Percentiles rank a stretch among this genome's conserved stretches.
Conservation (phyloP, 2,888 invertebrate species). For the Oxycera nigricornis region DNA sequence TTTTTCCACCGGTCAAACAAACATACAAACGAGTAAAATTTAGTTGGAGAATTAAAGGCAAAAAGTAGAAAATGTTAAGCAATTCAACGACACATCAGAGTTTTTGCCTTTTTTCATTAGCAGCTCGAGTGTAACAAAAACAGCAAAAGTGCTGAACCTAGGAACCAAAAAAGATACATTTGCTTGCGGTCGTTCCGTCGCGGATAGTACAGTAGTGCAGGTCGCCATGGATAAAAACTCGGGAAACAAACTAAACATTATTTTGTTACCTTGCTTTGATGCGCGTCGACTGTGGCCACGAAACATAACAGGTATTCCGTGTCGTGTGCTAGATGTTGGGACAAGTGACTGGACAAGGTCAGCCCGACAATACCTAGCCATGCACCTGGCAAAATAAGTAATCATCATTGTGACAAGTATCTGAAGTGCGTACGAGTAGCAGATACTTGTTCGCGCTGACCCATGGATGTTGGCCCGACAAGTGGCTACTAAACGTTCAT, state of each 20-base stretch:
- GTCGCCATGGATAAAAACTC: neutral
- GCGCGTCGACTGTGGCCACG: constrained; percentile 7
- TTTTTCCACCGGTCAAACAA: neutral
- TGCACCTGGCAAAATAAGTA: constrained; percentile 30
- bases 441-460: neutral
- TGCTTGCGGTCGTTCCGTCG: neutral
- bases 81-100: constrained; percentile 8
- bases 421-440: neutral
- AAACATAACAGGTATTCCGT: constrained; percentile 13
- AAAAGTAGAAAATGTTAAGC: constrained; percentile 2
- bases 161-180: neutral
- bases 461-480: neutral
- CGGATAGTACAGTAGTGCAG: neutral
- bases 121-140: constrained; percentile 27
- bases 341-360: constrained; percentile 33
- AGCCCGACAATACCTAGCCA: neutral
- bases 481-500: neutral
- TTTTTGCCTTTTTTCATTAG: constrained; percentile 23
- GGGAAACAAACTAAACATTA: neutral
- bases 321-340: constrained; percentile 33
- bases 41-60: neutral
- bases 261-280: constrained; percentile 14
- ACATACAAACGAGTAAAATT: neutral
- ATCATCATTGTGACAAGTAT: constrained; percentile 19
- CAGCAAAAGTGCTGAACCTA: neutral